Base-by-base conservation (phyloP, 2,888 invertebrate genomes). In the Blera fallax region DNA sequence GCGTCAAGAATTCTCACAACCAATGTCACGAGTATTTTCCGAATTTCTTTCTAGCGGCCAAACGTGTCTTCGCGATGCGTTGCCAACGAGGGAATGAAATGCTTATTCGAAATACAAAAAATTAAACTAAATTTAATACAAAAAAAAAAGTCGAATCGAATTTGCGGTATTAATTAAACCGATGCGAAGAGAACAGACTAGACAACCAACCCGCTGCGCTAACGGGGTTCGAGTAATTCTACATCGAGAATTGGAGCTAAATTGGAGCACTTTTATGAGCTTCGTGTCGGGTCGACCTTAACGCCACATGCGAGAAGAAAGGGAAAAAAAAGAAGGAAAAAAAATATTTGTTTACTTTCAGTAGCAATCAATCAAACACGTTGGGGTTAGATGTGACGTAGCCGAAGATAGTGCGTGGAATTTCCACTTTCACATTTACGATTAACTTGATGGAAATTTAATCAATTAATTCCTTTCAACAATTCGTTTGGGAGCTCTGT, bases 211-310 rank as follows among this genome's bases (percentile, higher is more conserved):
- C 70, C 81, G 81, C 52, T 80, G 24, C 60, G 65, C 80, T 80
- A 52, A 85, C 80, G 65, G 80, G 37, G 76, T 85, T 58, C 76
- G 70, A 80, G 45, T 85, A 78, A 74, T 67, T 83, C 65, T 73
- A 70, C 64, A 72, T 58, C 16, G 32, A 67, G 37, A 48, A 32
- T 27, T 65, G 37, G 54, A 37, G 62, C 32, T 16, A 40, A 80
- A 80, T 74, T 80, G 40, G 80, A 80, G 80, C 80, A 72, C 76
- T 72, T 73, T 76, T 64, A 58, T 69, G 74, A 78, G 79, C 69
- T 84, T 72, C 67, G 58, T 54, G 70, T 76, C 43, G 76, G 16
- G 7, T 54, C 72, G 85, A 72, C 52, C 45, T 37, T 45, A 80
- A 80, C 58, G 65, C 74, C 74, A 79, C 69, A 84, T 84, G 79